These are phyloP conservation scores for Elephantulus edwardii DNA, from an alignment of 2,113 vertebrate species.

Conservation along the genomic window DNA sequence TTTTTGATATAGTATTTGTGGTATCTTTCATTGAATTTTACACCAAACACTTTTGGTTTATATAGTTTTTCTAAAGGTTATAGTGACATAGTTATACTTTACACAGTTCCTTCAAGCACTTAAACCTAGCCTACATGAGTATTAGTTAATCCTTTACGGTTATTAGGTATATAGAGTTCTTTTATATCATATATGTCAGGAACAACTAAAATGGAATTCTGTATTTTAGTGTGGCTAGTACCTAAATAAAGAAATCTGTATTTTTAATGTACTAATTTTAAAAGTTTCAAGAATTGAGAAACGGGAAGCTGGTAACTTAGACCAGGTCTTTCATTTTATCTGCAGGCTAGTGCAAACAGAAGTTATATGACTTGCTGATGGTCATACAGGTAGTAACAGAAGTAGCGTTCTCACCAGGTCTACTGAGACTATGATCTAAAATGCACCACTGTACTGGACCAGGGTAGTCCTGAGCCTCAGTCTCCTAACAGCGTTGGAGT, in stretches of 20 bases:
- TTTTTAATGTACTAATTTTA: not conserved
- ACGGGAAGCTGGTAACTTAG: not conserved
- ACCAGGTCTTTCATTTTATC: slow-evolving; percentile 35
- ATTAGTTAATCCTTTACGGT: not conserved
- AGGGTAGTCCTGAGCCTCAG: not conserved
- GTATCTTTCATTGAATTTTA: not conserved
- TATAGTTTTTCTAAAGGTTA: not conserved
- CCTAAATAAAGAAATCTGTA: slow-evolving; percentile 18
- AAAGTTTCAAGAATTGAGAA: slow-evolving; percentile 1
- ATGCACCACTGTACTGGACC: not conserved
- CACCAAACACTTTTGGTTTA: not conserved
- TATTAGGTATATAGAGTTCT: not conserved
- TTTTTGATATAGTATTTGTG: too few species aligned
- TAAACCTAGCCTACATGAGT: not conserved
- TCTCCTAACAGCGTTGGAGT: not conserved
- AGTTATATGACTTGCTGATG: slow-evolving; percentile 9
- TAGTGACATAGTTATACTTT: slow-evolving; percentile 14
- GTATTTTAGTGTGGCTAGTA: slow-evolving; percentile 19
- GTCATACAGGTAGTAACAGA: not conserved
- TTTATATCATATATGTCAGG: slow-evolving; percentile 38
- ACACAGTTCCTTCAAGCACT: not conserved
- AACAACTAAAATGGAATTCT: not conserved
- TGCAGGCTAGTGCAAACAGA: not conserved
- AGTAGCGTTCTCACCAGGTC: not conserved
- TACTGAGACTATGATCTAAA: slow-evolving; percentile 6